Percentiles rank a stretch among this genome's conserved stretches.
Evolutionary conservation across 1,140 invertebrate species (phyloP).

Genomic region (Mylabris phalerata): DNA sequence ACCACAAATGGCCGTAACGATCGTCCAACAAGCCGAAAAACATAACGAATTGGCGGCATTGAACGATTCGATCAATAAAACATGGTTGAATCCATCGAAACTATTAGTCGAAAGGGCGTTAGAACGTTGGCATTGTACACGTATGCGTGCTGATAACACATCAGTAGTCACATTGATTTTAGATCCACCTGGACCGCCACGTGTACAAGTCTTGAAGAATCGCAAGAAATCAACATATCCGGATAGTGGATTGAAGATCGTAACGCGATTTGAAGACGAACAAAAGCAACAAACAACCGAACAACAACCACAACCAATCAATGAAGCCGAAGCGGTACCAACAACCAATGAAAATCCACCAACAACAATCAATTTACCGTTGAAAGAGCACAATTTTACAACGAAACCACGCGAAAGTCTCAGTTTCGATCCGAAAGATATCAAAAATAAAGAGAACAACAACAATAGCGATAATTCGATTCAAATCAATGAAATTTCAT

Average conservation of each 20-base stretch:
- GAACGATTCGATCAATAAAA: conserved; percentile 35
- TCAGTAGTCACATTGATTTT: conserved; percentile 89
- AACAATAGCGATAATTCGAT: conserved; percentile 42
- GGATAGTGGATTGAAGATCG: conserved; percentile 33
- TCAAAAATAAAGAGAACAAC: conserved; percentile 17
- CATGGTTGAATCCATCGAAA: conserved; percentile 86
- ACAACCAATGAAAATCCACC: conserved; percentile 23
- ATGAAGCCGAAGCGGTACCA: background rate
- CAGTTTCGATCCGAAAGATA: conserved; percentile 31
- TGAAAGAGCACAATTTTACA: conserved; percentile 30
- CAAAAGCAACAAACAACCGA: background rate
- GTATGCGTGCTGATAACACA: conserved; percentile 90
- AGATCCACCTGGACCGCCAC: conserved; percentile 81
- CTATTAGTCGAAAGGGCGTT: conserved; percentile 81
- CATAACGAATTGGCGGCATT: conserved; percentile 65
- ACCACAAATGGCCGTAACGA: conserved; percentile 72
- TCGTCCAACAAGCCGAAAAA: conserved; percentile 71
- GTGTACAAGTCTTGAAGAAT: conserved; percentile 53
- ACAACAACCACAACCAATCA: background rate
- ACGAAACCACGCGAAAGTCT: conserved; percentile 31
- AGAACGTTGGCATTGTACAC: conserved; percentile 65
- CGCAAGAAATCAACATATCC: conserved; percentile 35
- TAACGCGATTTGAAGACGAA: conserved; percentile 26
- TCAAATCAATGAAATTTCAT: conserved; percentile 56
- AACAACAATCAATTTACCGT: conserved; percentile 15